A percentile compares a stretch with the other conserved stretches of the same genome.
These are phyloP conservation scores for Hemithea aestivaria DNA, from an alignment of 2,888 invertebrate genomes.

Conservation along the genomic window DNA sequence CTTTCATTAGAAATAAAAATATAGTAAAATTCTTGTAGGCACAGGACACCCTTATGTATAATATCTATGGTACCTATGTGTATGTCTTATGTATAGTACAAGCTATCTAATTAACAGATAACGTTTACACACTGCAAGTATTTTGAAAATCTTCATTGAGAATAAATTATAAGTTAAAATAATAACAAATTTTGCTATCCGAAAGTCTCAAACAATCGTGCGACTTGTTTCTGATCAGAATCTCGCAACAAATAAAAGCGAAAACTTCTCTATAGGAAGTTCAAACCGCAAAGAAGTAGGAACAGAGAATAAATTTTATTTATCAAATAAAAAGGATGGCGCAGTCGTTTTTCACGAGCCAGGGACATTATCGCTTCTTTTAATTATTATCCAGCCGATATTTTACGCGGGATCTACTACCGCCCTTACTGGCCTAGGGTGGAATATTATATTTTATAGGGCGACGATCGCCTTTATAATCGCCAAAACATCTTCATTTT, in stretches of 20 bases:
- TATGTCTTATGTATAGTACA: too few relatives aligned
- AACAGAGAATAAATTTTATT: conserved; percentile 75
- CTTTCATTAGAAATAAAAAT: too few relatives aligned
- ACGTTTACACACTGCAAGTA: too few relatives aligned
- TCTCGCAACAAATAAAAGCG: conserved; percentile 36
- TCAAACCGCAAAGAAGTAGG: conserved; percentile 55
- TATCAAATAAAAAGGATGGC: conserved; percentile 79
- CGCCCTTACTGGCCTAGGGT: conserved; percentile 29
- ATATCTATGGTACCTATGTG: too few relatives aligned
- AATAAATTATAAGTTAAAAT: too few relatives aligned
- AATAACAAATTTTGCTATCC: too few relatives aligned
- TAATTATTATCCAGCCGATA: conserved; percentile 78
- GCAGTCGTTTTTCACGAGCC: conserved; percentile 74
- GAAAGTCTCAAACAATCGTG: conserved; percentile 10
- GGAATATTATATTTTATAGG: conserved; percentile 2
- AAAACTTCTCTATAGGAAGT: conserved; percentile 49
- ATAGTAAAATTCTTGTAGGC: too few relatives aligned
- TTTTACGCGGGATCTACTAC: conserved; percentile 50
- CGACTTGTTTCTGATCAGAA: conserved; percentile 1
- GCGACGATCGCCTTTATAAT: too few relatives aligned
- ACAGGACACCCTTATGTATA: too few relatives aligned
- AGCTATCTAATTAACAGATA: too few relatives aligned
- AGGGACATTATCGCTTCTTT: conserved; percentile 78
- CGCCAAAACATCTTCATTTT: too few relatives aligned
- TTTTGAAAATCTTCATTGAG: too few relatives aligned